Conservation (phyloP, 2,888 invertebrate species). For the Molorchus minor region DNA sequence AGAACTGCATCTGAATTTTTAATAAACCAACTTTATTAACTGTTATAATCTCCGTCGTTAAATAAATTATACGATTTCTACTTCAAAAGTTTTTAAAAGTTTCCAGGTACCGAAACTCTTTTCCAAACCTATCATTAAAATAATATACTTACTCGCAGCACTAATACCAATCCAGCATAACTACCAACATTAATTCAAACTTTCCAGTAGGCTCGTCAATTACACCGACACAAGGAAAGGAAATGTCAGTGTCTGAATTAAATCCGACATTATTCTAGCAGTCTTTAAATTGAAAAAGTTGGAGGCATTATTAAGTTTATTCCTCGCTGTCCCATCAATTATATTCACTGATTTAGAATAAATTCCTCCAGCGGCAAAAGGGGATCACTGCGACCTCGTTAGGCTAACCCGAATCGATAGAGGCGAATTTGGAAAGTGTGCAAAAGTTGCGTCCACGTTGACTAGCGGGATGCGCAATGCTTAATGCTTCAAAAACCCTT, state of each 20-base stretch:
- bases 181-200: slow-evolving; percentile 5
- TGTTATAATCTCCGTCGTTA: too few species aligned
- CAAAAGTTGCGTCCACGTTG: slow-evolving; percentile 5
- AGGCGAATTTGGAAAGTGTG: slow-evolving; percentile 24
- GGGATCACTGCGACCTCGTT: slow-evolving; percentile 34
- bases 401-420: slow-evolving; percentile 30
- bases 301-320: slow-evolving; percentile 34
- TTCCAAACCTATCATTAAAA: too few species aligned
- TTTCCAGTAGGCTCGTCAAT: slow-evolving; percentile 2
- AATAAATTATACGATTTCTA: too few species aligned
- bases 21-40: too few species aligned
- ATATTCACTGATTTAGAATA: slow-evolving; percentile 34
- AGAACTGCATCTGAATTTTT: too few species aligned
- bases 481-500: too few species aligned
- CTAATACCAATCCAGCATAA: too few species aligned
- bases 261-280: slow-evolving; percentile 22
- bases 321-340: slow-evolving; percentile 37
- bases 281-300: slow-evolving; percentile 37
- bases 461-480: too few species aligned
- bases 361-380: slow-evolving; percentile 32
- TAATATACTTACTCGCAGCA: too few species aligned
- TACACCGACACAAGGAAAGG: slow-evolving; percentile 2
- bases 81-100: too few species aligned
- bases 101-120: too few species aligned
- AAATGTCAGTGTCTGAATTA: slow-evolving; percentile 7